Evolutionary conservation across 2,113 vertebrate genomes (phyloP), one percentile per base, ranked within the genome.

Genomic region (Balaeniceps rex): DNA sequence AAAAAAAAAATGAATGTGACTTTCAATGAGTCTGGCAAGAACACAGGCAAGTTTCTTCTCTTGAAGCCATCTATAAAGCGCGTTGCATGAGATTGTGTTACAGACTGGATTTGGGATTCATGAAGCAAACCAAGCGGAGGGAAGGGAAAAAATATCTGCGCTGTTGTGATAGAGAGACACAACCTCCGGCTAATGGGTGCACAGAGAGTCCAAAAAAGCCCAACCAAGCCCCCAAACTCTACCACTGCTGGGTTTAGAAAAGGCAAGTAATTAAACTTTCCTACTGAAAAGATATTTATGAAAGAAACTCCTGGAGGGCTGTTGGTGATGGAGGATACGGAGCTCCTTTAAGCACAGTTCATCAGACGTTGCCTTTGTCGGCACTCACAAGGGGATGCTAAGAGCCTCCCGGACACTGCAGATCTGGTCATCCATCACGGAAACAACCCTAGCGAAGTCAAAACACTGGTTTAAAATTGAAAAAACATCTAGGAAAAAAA

Each of bases 381-480:
- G 24, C 63, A 70, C 93, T 93, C 93, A 75, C 81, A 90, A 71
- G 76, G 40, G 95, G 97, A 95, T 83, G 86, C 65, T 51, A 60
- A 55, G 63, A 90, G 85, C 65, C 82, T 93, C 89, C 94, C 96
- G 97, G 87, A 61, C 86, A 74, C 19, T 51, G 77, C 82, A 95
- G 94, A 89, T 95, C 85, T 2, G 87, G 54, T 82, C 80, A 38
- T 58, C 83, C 77, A 57, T 60, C 97, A 91, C 25, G 31, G 42
- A 36, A 97, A 96, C 12, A 87, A 91, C 65, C 80, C 10, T 25
- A 60, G 54, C 8, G 9, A 86, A 23, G 34, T 26, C 74, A 47
- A 80, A 68, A 28, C 12, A 15, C 28, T 34, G 5, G 4, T 80
- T 95, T 92, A 78, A 94, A 95, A 93, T 2, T 25, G 68, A 63